Conservation (phyloP, 2,113 vertebrate genomes). For the Orthochromis indermauri region DNA sequence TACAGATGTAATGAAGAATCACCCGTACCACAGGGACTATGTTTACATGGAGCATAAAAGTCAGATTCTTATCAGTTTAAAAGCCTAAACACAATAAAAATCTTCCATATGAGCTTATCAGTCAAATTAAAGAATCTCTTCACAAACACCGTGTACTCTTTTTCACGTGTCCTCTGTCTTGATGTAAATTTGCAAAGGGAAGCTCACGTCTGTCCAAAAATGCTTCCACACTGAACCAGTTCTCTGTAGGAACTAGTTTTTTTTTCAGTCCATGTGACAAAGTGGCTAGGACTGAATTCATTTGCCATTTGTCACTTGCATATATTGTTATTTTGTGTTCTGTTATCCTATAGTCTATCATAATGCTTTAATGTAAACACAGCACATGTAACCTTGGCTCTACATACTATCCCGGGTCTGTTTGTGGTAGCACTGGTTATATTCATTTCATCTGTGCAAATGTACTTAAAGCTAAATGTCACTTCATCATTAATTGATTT, state of each 20-base stretch:
- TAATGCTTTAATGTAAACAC: neutral
- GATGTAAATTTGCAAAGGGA: neutral
- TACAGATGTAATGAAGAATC: neutral
- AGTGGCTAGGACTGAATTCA: neutral
- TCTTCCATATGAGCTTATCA: neutral
- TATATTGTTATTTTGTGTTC: neutral
- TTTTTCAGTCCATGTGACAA: accelerated
- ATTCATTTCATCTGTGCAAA: neutral
- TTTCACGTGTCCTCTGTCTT: neutral
- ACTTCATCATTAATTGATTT: neutral
- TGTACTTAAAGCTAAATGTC: neutral
- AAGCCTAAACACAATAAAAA: neutral
- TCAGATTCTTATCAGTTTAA: neutral
- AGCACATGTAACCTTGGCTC: neutral
- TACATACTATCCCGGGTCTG: neutral
- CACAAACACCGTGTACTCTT: neutral
- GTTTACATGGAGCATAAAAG: neutral
- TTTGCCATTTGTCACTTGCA: neutral
- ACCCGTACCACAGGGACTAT: neutral
- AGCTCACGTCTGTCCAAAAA: neutral
- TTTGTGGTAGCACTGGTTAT: neutral
- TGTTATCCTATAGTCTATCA: neutral
- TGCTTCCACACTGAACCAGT: neutral
- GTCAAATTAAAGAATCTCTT: neutral
- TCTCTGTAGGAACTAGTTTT: neutral